A percentile compares a stretch with the other conserved stretches of the same genome.
These are phyloP conservation scores for Carlito syrichta DNA, from an alignment of 2,113 vertebrate genomes.

Conservation along the genomic window DNA sequence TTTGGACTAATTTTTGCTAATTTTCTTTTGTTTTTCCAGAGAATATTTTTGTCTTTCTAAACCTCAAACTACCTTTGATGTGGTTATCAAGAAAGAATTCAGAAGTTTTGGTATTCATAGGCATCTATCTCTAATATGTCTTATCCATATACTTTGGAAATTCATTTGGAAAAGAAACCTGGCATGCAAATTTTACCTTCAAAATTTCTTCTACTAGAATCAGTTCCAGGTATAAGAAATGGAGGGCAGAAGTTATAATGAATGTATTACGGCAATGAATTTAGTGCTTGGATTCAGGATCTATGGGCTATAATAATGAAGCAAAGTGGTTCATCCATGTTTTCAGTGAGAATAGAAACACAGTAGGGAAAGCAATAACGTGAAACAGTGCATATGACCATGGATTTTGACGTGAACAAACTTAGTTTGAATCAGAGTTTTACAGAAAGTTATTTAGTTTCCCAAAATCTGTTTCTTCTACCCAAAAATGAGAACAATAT, in stretches of 20 bases:
- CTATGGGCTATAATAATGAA: neutral
- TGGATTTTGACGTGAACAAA: neutral
- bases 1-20: slow-evolving; percentile 77
- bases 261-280: neutral
- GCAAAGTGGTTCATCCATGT: neutral
- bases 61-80: slow-evolving; percentile 67
- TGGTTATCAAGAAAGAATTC: slow-evolving; percentile 49
- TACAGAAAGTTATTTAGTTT: neutral
- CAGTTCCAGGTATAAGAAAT: neutral
- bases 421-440: neutral
- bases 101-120: neutral
- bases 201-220: neutral
- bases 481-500: neutral
- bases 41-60: slow-evolving; percentile 69
- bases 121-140: neutral
- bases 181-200: neutral
- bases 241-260: neutral
- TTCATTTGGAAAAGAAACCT: neutral
- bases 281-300: neutral
- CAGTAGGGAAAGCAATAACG: neutral
- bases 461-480: neutral
- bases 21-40: slow-evolving; percentile 74
- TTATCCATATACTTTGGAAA: neutral
- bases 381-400: neutral
- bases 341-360: neutral